Evolutionary conservation across 2,797 vertebrate genomes (phyloP).

Genomic region (Artibeus jamaicensis): DNA sequence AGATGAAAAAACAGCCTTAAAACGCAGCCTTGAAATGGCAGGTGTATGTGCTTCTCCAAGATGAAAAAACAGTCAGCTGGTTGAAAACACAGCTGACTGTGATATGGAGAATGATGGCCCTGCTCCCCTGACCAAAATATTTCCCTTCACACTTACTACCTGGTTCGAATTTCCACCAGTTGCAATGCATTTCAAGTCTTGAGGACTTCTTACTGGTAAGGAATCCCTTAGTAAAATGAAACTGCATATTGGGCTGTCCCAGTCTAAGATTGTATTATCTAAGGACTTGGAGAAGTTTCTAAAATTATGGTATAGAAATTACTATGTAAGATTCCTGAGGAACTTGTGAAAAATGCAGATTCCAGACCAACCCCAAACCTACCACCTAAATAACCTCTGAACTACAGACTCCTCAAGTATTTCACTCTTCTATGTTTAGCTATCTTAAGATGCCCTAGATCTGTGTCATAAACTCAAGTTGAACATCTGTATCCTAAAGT

Average conservation of each 20-base stretch:
- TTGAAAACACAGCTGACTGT: not conserved
- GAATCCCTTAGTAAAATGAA: not conserved
- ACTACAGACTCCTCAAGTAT: not conserved
- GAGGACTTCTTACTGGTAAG: not conserved
- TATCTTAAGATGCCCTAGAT: not conserved
- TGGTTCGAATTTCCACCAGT: not conserved
- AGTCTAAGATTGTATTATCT: not conserved
- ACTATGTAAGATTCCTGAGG: not conserved
- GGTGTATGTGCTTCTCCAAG: not conserved
- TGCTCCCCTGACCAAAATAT: not conserved
- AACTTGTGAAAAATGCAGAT: not conserved
- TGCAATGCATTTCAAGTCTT: not conserved
- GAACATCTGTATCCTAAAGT: not conserved
- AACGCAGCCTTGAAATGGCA: not conserved
- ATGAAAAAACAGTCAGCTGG: not conserved
- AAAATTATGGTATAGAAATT: not conserved
- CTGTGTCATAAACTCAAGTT: not conserved
- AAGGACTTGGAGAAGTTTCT: not conserved
- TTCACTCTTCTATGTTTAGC: not conserved
- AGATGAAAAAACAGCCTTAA: not conserved
- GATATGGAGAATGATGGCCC: not conserved
- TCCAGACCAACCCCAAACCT: not conserved
- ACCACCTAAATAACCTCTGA: not conserved
- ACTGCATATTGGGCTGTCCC: not conserved
- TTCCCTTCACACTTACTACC: not conserved